Percentiles rank a stretch among this genome's conserved stretches.
These are phyloP conservation scores for Panurus biarmicus DNA, from an alignment of 2,113 vertebrate genomes.

Conservation along the genomic window DNA sequence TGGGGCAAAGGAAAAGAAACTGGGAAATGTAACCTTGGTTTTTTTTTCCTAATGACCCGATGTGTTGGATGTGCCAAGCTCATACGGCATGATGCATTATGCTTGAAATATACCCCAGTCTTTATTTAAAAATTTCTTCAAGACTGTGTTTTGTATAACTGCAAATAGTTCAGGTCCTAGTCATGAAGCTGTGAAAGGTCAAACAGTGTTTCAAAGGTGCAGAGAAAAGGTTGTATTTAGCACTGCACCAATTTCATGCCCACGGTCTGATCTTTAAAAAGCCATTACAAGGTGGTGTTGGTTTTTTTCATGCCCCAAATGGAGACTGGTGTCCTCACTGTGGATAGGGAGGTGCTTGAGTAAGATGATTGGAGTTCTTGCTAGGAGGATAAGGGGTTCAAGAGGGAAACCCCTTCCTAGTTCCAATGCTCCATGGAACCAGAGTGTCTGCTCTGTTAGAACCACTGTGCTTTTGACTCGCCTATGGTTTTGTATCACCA, in stretches of 20 bases:
- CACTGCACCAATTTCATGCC: background rate
- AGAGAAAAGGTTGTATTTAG: background rate
- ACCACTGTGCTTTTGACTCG: rapidly evolving
- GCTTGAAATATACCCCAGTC: background rate
- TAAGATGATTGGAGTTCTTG: background rate
- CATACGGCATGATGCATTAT: background rate
- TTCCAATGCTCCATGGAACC: background rate
- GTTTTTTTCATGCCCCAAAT: background rate
- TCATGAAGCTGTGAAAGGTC: background rate
- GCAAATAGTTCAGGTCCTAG: background rate
- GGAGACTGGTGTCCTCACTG: background rate
- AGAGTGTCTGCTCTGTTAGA: background rate
- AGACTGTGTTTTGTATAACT: background rate
- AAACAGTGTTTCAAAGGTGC: background rate
- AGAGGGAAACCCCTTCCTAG: background rate
- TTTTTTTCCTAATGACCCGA: background rate
- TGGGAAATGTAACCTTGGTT: background rate
- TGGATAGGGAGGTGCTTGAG: background rate
- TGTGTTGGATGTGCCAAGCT: rapidly evolving
- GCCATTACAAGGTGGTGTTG: background rate
- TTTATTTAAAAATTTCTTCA: background rate
- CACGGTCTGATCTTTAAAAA: background rate
- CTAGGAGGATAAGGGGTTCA: background rate
- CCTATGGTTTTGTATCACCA: background rate
- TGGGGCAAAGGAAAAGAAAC: background rate